phyloP scores from a whole-genome alignment of 2,113 vertebrate species.

The Spea bombifrons region DNA sequence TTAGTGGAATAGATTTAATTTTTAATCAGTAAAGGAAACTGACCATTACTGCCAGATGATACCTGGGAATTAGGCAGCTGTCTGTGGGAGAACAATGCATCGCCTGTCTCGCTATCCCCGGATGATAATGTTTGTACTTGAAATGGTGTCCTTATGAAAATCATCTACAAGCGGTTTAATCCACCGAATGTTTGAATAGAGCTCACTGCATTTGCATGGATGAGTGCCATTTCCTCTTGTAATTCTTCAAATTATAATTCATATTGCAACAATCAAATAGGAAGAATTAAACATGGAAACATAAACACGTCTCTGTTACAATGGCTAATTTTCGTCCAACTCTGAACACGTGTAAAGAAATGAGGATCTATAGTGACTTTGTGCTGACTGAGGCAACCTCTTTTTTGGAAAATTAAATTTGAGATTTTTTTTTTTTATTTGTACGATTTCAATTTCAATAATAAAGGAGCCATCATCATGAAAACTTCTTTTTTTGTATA shows the following conservation, averaged over 20 bases:
- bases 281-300: constrained; percentile 26
- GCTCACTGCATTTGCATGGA: constrained; percentile 28
- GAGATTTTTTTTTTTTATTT: too few relatives aligned
- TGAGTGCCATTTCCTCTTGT: constrained; percentile 46
- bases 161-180: constrained; percentile 21
- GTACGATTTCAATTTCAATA: too few relatives aligned
- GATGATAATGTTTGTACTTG: constrained; percentile 17
- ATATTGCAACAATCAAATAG: constrained; percentile 43
- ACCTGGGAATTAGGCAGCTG: constrained; percentile 21
- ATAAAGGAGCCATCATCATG: too few relatives aligned
- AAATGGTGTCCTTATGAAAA: constrained; percentile 29
- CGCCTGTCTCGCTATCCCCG: not conserved
- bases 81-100: constrained; percentile 26
- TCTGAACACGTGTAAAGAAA: not conserved
- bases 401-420: too few relatives aligned
- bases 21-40: constrained; percentile 31
- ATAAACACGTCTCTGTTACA: constrained; percentile 28
- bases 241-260: constrained; percentile 40
- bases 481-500: too few relatives aligned
- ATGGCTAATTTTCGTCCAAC: not conserved
- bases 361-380: not conserved
- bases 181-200: constrained; percentile 39
- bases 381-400: too few relatives aligned
- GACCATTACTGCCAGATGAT: constrained; percentile 27
- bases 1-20: constrained; percentile 18